phyloP scores from a whole-genome alignment of 30 jellyfish, hydroid and myxozoan species.

The Pseudorhiza aurosa region DNA sequence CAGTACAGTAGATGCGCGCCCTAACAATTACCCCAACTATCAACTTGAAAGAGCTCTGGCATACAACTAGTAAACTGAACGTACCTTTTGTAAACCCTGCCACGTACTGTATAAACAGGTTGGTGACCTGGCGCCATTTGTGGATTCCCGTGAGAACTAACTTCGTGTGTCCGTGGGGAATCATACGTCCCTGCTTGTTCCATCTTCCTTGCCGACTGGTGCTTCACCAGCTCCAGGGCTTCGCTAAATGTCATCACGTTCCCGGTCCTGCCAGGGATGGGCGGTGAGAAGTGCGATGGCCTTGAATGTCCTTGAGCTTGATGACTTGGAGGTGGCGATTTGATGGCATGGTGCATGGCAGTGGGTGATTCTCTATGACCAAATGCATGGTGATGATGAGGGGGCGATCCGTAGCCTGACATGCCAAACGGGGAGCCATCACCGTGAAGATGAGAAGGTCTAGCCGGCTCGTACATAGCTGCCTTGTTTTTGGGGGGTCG shows the following conservation, averaged over 20 bases:
- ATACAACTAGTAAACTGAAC: no score
- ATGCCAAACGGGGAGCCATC: constrained; percentile 1
- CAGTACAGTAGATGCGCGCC: no score
- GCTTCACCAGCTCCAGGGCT: constrained; percentile 84
- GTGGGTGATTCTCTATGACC: constrained; percentile 26
- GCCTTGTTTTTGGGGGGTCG: constrained; percentile 56
- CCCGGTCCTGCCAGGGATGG: constrained; percentile 71
- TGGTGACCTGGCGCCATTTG: constrained; percentile 37
- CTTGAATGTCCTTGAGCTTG: constrained; percentile 36
- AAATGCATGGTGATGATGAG: constrained; percentile 22
- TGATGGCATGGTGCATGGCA: constrained; percentile 34
- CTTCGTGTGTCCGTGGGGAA: constrained; percentile 14
- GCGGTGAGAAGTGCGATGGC: constrained; percentile 57
- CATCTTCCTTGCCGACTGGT: constrained; percentile 64
- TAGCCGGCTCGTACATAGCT: background rate
- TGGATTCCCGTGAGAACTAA: constrained; percentile 32
- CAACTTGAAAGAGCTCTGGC: no score
- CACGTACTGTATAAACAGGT: constrained; percentile 28
- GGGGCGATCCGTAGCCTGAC: constrained; percentile 34
- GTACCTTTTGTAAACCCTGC: constrained; percentile 53
- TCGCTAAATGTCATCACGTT: constrained; percentile 91
- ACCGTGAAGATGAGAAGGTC: constrained; percentile 19
- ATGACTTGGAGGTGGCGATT: constrained; percentile 52
- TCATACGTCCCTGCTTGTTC: constrained; percentile 58
- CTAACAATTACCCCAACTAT: no score